Percentiles rank a stretch among this genome's conserved stretches.
phyloP scores from a whole-genome alignment of 2,888 invertebrate species.

The Adineta ricciae region DNA sequence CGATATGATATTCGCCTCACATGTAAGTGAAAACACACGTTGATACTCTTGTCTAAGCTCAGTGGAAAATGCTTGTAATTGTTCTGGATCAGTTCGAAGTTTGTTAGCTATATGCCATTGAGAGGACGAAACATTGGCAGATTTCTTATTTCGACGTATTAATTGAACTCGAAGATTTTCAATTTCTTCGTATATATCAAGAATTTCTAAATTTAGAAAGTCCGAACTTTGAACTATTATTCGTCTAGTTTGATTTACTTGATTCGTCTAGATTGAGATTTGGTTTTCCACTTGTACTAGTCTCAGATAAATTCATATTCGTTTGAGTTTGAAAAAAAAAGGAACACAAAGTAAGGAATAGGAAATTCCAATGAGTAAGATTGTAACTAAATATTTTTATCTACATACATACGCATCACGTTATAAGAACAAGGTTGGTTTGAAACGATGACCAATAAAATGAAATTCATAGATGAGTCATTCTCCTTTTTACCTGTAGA shows the following conservation, averaged over 20 bases:
- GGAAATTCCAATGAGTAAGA: no score
- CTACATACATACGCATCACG: no score
- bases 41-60: not conserved
- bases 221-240: no score
- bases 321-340: no score
- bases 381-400: no score
- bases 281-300: no score
- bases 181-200: not conserved
- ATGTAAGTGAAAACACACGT: not conserved
- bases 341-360: no score
- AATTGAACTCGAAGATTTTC: not conserved
- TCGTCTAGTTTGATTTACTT: no score
- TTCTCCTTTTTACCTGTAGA: not conserved
- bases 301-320: no score
- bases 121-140: not conserved
- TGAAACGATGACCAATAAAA: not conserved
- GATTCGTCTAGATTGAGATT: no score
- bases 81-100: not conserved
- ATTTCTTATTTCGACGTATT: not conserved
- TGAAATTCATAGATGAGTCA: not conserved
- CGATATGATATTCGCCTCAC: not conserved
- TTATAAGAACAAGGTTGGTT: not conserved
- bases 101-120: not conserved
- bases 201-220: not conserved
- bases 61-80: not conserved